Base-by-base conservation (phyloP, 2,888 invertebrate species). In the Opisthograptis luteolata region DNA sequence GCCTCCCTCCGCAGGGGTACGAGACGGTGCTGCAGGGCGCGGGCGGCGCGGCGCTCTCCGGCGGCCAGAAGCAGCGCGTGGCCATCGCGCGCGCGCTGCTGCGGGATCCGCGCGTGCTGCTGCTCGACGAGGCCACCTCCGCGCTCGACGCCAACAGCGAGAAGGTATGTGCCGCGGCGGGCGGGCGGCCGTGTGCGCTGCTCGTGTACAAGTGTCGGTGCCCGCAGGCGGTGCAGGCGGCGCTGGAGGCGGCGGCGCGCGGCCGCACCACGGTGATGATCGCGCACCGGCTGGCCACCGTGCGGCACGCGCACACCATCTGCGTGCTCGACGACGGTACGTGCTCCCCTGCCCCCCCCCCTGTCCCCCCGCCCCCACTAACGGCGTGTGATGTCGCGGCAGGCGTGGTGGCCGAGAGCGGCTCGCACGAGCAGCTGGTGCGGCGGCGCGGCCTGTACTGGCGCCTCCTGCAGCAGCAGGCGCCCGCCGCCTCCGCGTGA, bases 251-350 rank as follows among this genome's bases (percentile, higher is more conserved):
- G 62, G 97, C 97, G 0, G 91, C 94, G 41, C 91, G 92, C 37
- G 94, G 94, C 2, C 91, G 97, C 40, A 97, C 96, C 1, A 96
- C 96, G 53, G 92, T 97, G 31, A 94, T 96, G 32, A 96, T 97
- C 67, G 97, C 97, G 13, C 97, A 97, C 85, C 92, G 97, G 5
- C 92, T 97, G 49, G 95, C 96, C 20, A 97, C 97, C 2, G 94
- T 97, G 41, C 92, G 95, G 47, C 94, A 95, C 76, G 95, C 96
- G 0, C 94, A 97, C 82, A 84, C 94, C 69, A 98, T 98, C 61
- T 95, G 94, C 64, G 96, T 98, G 9, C 85, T 98, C 0, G 93
- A 96, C 58, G 92, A 92, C 64, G 97, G 97, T 63, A 58, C 41
- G n/a, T 6, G 13, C 15, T 6, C 13, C 36, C 1, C 28, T 40